Evolutionary conservation across 2,113 vertebrate genomes (phyloP).

Genomic region (Taxidea taxus): DNA sequence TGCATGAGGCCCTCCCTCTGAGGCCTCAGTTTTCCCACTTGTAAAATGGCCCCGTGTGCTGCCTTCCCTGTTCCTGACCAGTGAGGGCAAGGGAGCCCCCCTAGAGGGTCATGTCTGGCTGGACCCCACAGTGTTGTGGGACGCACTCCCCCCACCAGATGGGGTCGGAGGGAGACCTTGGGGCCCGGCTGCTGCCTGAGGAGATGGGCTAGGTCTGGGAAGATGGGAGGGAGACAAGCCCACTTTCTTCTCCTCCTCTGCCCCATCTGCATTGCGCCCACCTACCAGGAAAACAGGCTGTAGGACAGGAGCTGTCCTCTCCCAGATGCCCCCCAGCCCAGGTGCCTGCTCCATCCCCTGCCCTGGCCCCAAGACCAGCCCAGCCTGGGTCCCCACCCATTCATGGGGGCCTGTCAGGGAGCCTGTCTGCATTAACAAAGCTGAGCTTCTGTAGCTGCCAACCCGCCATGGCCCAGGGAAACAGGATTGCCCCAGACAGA

Average conservation of each 20-base stretch:
- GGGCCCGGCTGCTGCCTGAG: background rate
- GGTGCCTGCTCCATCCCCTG: rapidly evolving
- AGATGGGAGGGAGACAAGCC: background rate
- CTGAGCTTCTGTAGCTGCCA: background rate
- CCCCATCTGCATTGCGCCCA: background rate
- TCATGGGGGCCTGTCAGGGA: background rate
- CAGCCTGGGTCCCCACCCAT: background rate
- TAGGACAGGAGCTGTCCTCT: background rate
- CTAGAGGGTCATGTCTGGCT: rapidly evolving
- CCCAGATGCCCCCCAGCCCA: rapidly evolving
- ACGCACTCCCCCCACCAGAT: background rate
- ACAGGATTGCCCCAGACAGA: conserved; percentile 60
- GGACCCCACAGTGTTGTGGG: background rate
- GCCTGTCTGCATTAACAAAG: background rate
- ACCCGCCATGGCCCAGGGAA: background rate
- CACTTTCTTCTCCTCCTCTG: background rate
- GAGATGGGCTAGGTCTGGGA: background rate
- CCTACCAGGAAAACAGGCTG: background rate
- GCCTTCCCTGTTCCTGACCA: background rate
- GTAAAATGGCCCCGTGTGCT: background rate
- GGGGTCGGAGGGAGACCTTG: background rate
- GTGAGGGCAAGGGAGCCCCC: background rate
- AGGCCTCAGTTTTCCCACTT: background rate
- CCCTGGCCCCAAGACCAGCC: background rate
- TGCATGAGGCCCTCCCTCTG: too few species aligned